phyloP scores from a whole-genome alignment of 2,797 vertebrate species.

The Cyclopterus lumpus region DNA sequence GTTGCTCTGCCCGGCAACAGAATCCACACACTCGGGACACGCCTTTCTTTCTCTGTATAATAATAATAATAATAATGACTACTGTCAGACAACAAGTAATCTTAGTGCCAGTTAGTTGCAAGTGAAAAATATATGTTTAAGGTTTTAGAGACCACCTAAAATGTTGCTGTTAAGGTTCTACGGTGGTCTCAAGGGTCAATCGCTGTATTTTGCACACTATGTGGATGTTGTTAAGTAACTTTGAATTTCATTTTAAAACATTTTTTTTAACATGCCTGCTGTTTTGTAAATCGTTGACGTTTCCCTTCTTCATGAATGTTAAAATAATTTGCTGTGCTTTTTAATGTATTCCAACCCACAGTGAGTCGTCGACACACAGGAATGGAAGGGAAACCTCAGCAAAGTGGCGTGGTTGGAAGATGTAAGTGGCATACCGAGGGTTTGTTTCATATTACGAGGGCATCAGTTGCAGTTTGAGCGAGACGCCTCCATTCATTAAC shows the following conservation, averaged over 20 bases:
- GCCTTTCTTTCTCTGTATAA: no score
- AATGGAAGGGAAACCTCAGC: background rate
- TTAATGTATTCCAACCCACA: background rate
- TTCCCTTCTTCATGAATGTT: slow-evolving; percentile 1
- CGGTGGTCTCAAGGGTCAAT: background rate
- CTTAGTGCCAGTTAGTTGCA: no score
- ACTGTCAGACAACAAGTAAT: no score
- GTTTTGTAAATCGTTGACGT: background rate
- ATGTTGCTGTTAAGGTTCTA: background rate
- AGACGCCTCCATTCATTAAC: slow-evolving; percentile 28
- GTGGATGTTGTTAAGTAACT: no score
- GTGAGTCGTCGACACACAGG: background rate
- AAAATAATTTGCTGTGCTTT: background rate
- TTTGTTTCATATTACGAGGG: slow-evolving; percentile 13
- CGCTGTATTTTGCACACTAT: no score
- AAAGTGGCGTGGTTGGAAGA: background rate
- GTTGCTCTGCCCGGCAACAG: no score
- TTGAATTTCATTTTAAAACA: background rate
- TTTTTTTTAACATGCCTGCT: background rate
- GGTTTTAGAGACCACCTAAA: background rate
- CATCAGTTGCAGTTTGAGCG: slow-evolving; percentile 30
- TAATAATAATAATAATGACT: no score
- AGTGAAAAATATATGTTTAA: no score
- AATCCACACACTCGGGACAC: no score
- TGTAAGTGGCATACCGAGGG: background rate